Base-by-base conservation (phyloP, 2,797 vertebrate genomes). In the Etheostoma nigrum region DNA sequence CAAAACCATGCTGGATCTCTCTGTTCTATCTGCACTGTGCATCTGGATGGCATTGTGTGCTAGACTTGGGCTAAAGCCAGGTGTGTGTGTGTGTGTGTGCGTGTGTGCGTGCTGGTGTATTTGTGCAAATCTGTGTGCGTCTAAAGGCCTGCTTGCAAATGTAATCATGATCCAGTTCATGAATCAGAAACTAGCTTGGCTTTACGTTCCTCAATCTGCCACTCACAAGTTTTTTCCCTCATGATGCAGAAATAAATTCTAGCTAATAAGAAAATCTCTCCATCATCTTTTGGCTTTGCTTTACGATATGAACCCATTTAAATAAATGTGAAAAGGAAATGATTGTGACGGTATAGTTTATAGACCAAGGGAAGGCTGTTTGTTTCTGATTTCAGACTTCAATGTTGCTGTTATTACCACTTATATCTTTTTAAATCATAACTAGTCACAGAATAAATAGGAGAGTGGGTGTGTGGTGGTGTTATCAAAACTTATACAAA, bases 1-100 rank as follows among this genome's bases (percentile, higher is more conserved):
- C 88, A 90, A 66, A 73, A 66, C 86, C 83, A 73, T 76, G 84
- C 84, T 91, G 89, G 79, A 90, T 92, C 88, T 85, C 76, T 84
- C 79, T 86, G 74, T 88, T 80, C 79, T 94, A 95, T 95, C 92
- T 90, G 77, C 82, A 58, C 81, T 74, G 84, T 92, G 92, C 93
- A 94, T 95, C 94, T 94, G 94, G 91, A 91, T 90, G 86, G 91
- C 83, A 92, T 92, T 93, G 91, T 92, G 90, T 88, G 77, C 88
- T 89, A 76, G 67, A 85, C 74, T 90, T 95, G 94, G 94, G 83
- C 74, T 78, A 49, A 59, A 78, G 91, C 92, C 93, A 94, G 79
- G 82, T 84, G 85, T 86, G 47, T 72, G 81, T 69, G 62, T 23
- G 25, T 33, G 16, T 25, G 63, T 66, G 58, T 33, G 45, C 61